Percentiles rank a stretch among this genome's conserved stretches.
phyloP scores from a whole-genome alignment of 37 sponge, comb jelly and placozoan genomes.

The Eunapius fragilis region DNA sequence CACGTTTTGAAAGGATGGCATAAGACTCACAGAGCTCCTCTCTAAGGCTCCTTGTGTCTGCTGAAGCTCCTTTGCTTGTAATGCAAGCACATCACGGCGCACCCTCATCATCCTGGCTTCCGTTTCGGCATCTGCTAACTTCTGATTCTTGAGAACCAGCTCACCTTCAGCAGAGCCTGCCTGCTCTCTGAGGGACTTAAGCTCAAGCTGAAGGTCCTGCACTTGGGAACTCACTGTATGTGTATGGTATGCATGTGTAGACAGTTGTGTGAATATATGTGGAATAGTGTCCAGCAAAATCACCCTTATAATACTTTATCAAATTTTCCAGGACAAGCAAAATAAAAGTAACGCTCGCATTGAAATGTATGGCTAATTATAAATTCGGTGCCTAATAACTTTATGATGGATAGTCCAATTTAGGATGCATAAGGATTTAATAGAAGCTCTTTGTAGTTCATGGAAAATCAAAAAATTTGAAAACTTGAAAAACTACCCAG shows the following conservation, averaged over 20 bases:
- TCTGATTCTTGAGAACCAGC: slow-evolving; percentile 51
- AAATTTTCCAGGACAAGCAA: too few relatives aligned
- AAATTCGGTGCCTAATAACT: too few relatives aligned
- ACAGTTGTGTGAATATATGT: not conserved
- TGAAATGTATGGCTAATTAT: too few relatives aligned
- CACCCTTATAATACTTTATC: too few relatives aligned
- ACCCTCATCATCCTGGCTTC: slow-evolving; percentile 17
- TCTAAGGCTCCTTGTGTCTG: not conserved
- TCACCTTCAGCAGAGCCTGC: slow-evolving; percentile 34
- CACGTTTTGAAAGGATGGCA: too few relatives aligned
- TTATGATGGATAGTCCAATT: too few relatives aligned
- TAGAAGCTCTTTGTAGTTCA: too few relatives aligned
- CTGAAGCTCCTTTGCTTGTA: slow-evolving; percentile 17
- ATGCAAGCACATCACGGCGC: slow-evolving; percentile 20
- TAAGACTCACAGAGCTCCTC: not conserved
- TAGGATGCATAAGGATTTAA: too few relatives aligned
- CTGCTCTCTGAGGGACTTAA: slow-evolving; percentile 2
- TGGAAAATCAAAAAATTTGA: too few relatives aligned
- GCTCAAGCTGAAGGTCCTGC: slow-evolving; percentile 10
- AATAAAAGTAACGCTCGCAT: too few relatives aligned
- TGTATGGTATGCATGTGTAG: not conserved
- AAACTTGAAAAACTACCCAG: too few relatives aligned
- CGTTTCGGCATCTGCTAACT: slow-evolving; percentile 57
- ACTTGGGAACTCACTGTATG: slow-evolving; percentile 38
- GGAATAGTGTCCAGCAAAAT: too few relatives aligned